Conservation (phyloP, 2,888 invertebrate species). For the Eilema caniola region DNA sequence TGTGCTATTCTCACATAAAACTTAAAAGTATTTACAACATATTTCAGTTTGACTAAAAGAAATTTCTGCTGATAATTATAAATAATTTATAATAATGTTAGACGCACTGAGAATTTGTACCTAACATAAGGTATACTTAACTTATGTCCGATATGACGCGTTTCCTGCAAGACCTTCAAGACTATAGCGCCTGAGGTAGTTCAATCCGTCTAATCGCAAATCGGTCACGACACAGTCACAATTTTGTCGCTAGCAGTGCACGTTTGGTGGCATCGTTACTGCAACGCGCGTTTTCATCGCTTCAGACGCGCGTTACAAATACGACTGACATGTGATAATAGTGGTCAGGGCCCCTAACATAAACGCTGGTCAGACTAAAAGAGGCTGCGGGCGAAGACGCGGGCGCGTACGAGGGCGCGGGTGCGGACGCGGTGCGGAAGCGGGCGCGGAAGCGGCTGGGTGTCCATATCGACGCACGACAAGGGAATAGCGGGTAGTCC, state of each 20-base stretch:
- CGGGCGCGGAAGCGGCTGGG: no score
- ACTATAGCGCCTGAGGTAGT: background rate
- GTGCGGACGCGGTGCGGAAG: no score
- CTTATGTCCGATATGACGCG: background rate
- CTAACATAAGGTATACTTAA: no score
- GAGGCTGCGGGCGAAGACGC: no score
- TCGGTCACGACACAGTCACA: background rate
- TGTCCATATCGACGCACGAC: no score
- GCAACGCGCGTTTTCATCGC: background rate
- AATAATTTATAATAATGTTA: background rate
- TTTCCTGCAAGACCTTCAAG: background rate
- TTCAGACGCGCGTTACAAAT: background rate
- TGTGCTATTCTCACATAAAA: background rate
- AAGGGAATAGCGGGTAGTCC: no score
- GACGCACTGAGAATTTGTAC: background rate
- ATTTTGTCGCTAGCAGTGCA: background rate
- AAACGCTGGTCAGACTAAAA: no score
- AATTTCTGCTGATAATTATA: background rate
- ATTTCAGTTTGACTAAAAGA: background rate
- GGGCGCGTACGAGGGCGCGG: no score
- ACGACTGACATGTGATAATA: background rate
- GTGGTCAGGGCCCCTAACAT: no score
- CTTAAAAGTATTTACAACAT: background rate
- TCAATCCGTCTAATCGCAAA: background rate
- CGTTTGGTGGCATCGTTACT: background rate